Evolutionary conservation across 2,888 invertebrate species (phyloP), one percentile per base, ranked within the genome.

Genomic region (Leucophora obtusa): DNA sequence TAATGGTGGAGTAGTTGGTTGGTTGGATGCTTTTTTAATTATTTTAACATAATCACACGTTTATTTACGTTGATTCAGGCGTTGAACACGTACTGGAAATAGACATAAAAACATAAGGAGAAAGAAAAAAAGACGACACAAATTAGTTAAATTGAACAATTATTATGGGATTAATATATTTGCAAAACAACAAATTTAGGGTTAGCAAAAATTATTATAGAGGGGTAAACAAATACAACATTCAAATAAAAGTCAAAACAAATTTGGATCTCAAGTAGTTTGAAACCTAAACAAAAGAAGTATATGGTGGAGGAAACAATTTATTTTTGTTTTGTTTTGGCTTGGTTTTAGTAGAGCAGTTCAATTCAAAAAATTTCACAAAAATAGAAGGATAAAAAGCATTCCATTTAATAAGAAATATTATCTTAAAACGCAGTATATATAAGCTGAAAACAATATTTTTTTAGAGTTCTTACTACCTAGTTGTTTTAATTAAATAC

Each of bases 41-140:
- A 76, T 70, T 79, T 81, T 56, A 72, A 83, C 83, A 83, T 84
- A 84, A 83, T 83, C 83, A 85, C 82, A 72, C 84, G 76, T 84
- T 87, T 89, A 90, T 90, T 91, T 91, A 89, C 90, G 90, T 93
- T 95, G 94, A 93, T 94, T 96, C 93, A 95, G 94, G 92, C 96
- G 95, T 92, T 95, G 94, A 93, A 95, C 95, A 93, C 96, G 96
- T 95, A 96, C 96, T 96, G 96, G 90, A 93, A 93, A 95, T 94
- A 85, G 78, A 84, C 73, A 81, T 56, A 79, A 83, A 85, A 82
- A 84, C 79, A 83, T 70, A 69, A 82, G 82, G 82, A 78, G 79
- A 84, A 82, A 82, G 68, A 84, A 83, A 79, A 33, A 58, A 56
- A 83, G 71, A 85, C 83, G 84, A 86, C 75, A 86, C 81, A 84